Conservation (phyloP, 2,797 vertebrate genomes). For the Alectoris magna region DNA sequence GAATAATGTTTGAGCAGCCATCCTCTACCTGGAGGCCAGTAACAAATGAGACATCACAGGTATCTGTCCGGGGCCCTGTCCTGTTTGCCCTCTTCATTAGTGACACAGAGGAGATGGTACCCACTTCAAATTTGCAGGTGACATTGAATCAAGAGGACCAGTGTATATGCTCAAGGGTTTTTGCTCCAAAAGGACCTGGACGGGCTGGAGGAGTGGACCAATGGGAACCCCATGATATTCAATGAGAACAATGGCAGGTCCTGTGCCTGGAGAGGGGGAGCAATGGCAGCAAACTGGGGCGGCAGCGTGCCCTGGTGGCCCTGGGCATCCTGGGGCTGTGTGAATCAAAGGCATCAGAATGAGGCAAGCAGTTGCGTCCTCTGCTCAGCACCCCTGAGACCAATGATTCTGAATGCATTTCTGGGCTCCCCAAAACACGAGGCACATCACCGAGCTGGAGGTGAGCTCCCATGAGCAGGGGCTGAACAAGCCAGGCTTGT, state of each 20-base stretch:
- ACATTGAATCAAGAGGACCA: not conserved
- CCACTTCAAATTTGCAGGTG: too few relatives aligned
- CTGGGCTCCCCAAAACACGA: not conserved
- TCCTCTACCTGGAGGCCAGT: not conserved
- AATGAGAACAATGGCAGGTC: too few relatives aligned
- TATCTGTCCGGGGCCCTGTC: not conserved
- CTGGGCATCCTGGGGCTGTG: not conserved
- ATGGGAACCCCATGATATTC: too few relatives aligned
- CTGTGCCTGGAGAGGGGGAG: too few relatives aligned
- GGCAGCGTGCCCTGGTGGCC: too few relatives aligned
- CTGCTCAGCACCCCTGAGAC: not conserved
- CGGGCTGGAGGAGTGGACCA: too few relatives aligned
- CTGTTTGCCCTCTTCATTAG: not conserved
- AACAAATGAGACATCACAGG: not conserved
- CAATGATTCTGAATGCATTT: not conserved
- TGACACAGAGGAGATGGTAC: not conserved
- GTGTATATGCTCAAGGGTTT: not conserved
- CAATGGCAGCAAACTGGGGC: too few relatives aligned
- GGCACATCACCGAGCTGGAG: not conserved
- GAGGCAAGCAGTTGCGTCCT: not conserved
- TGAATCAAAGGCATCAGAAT: not conserved
- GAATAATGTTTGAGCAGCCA: not conserved
- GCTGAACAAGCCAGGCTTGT: not conserved
- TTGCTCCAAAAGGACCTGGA: too few relatives aligned
- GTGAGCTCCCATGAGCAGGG: not conserved